These are phyloP conservation scores for Basileuterus tristriatus DNA, from an alignment of 2,797 vertebrate species.

Conservation along the genomic window DNA sequence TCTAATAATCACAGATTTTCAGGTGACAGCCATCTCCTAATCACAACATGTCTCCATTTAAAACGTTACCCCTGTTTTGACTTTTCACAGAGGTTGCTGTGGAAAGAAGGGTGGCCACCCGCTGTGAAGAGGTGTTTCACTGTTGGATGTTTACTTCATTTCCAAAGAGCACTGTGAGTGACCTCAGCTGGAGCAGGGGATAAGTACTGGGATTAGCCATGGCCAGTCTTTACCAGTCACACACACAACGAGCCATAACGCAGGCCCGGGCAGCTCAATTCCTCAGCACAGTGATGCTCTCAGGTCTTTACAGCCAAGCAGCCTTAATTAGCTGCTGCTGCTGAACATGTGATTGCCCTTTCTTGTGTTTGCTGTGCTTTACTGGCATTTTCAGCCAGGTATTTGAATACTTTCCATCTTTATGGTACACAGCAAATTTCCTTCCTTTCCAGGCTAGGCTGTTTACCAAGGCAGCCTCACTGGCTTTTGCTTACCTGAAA, in stretches of 20 bases:
- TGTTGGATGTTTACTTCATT: neutral
- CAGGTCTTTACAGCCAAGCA: neutral
- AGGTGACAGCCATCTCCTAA: neutral
- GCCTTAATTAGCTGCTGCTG: neutral
- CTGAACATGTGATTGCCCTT: neutral
- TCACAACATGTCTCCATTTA: neutral
- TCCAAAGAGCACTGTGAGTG: neutral
- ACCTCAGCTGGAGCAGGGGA: neutral
- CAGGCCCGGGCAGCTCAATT: neutral
- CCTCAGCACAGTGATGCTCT: neutral
- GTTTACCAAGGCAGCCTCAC: neutral
- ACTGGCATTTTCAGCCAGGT: neutral
- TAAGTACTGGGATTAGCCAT: neutral
- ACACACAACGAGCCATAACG: rapidly evolving
- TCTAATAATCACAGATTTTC: neutral
- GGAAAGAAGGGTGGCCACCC: neutral
- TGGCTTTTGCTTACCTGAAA: neutral
- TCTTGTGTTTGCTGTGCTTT: neutral
- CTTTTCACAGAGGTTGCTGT: neutral
- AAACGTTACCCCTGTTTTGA: neutral
- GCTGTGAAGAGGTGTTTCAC: neutral
- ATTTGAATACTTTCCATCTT: neutral
- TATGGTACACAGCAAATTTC: neutral
- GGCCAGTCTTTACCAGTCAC: neutral
- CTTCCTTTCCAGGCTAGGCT: neutral